Conservation (phyloP, 2,113 vertebrate species). For the Anas platyrhynchos region DNA sequence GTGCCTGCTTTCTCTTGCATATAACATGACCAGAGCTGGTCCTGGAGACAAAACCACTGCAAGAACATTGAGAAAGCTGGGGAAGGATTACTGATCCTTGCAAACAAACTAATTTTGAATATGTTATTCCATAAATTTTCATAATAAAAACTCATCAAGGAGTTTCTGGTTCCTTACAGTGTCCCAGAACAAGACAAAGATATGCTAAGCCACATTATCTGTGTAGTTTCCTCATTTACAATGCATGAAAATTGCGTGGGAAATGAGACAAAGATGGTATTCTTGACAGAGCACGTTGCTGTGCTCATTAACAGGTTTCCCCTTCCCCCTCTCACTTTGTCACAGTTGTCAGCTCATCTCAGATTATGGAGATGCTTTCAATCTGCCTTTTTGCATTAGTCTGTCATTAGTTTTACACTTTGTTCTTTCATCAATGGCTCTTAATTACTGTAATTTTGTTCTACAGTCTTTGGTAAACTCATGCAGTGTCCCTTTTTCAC, state of each 20-base stretch:
- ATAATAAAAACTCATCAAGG: background rate
- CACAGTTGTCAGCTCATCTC: background rate
- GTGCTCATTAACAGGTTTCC: background rate
- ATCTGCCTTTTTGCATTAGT: background rate
- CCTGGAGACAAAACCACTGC: background rate
- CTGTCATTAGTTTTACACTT: background rate
- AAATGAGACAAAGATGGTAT: background rate
- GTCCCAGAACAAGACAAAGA: background rate
- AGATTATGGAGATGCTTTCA: background rate
- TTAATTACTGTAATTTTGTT: conserved; percentile 25
- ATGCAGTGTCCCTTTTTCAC: background rate
- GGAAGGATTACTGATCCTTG: background rate
- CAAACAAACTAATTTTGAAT: background rate
- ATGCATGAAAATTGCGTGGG: background rate
- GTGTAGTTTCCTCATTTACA: background rate
- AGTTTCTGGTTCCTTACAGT: background rate
- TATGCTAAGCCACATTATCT: rapidly evolving
- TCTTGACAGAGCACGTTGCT: background rate
- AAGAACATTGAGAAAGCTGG: background rate
- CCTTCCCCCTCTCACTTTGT: background rate
- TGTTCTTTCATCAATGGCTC: background rate
- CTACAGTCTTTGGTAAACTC: background rate
- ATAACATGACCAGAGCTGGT: background rate
- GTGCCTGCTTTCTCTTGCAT: background rate
- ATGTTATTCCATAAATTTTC: background rate